phyloP scores from a whole-genome alignment of 1,140 invertebrate species.

The Odontomachus brunneus region DNA sequence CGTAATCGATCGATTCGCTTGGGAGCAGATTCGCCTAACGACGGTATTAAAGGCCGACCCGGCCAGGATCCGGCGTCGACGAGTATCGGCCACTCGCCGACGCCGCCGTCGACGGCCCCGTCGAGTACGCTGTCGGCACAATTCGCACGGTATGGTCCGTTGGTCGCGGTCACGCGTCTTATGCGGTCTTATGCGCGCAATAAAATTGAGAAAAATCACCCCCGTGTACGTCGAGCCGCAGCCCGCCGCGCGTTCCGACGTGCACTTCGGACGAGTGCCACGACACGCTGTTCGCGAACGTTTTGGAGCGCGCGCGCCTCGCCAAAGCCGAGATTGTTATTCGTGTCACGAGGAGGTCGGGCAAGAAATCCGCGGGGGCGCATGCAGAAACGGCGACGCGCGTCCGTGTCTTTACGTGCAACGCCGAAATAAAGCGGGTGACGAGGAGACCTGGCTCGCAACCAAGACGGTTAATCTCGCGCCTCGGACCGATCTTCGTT shows the following conservation, averaged over 20 bases:
- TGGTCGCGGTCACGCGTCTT: too few relatives aligned
- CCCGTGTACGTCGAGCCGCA: too few relatives aligned
- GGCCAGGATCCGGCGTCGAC: background rate
- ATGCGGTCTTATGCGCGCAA: too few relatives aligned
- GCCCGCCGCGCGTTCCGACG: too few relatives aligned
- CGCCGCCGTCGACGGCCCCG: background rate
- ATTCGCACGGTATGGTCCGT: too few relatives aligned
- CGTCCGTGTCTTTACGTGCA: slow-evolving; percentile 52
- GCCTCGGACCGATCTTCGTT: slow-evolving; percentile 19
- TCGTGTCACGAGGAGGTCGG: slow-evolving; percentile 23
- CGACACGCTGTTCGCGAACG: background rate
- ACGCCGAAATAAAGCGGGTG: slow-evolving; percentile 60
- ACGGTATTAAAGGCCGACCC: slow-evolving; percentile 10
- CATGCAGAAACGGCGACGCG: too few relatives aligned
- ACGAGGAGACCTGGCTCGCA: slow-evolving; percentile 41
- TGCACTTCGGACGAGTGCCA: too few relatives aligned
- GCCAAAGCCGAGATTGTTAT: slow-evolving; percentile 55
- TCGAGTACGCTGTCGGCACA: too few relatives aligned
- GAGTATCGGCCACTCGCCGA: slow-evolving; percentile 1
- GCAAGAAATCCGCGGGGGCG: background rate
- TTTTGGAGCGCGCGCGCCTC: background rate
- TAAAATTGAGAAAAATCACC: too few relatives aligned
- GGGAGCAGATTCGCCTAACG: slow-evolving; percentile 22
- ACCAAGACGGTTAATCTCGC: slow-evolving; percentile 64
- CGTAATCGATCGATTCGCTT: slow-evolving; percentile 23